phyloP scores from a whole-genome alignment of 2,888 invertebrate genomes.

The Blera fallax region DNA sequence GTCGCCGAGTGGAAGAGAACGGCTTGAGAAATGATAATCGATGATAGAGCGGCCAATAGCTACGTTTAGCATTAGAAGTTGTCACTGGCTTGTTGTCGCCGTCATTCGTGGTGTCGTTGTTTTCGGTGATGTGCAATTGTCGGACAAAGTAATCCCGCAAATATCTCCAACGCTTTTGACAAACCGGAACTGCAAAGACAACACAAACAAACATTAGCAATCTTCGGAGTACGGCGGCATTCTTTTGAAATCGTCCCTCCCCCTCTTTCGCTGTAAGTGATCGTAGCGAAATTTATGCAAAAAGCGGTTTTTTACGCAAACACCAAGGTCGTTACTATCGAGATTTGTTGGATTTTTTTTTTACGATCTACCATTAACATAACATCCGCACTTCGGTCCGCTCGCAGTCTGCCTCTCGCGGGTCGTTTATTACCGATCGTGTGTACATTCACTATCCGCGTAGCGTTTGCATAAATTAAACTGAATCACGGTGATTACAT shows the following conservation, averaged over 20 bases:
- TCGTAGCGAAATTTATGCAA: slow-evolving; percentile 69
- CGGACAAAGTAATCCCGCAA: slow-evolving; percentile 74
- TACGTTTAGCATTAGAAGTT: slow-evolving; percentile 35
- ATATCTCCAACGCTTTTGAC: slow-evolving; percentile 74
- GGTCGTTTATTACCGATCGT: slow-evolving; percentile 55
- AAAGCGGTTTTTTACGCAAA: slow-evolving; percentile 70
- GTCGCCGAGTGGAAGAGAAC: slow-evolving; percentile 58
- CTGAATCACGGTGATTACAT: slow-evolving; percentile 57
- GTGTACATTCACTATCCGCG: slow-evolving; percentile 69
- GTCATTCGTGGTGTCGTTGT: slow-evolving; percentile 18
- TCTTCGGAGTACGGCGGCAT: slow-evolving; percentile 20
- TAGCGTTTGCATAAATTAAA: slow-evolving; percentile 69
- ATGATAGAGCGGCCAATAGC: slow-evolving; percentile 63
- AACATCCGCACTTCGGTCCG: slow-evolving; percentile 70
- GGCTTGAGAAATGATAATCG: slow-evolving; percentile 61
- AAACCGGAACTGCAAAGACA: slow-evolving; percentile 73
- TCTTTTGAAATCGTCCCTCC: slow-evolving; percentile 52
- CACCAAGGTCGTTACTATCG: slow-evolving; percentile 66
- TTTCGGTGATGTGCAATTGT: slow-evolving; percentile 72
- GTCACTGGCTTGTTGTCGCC: slow-evolving; percentile 14
- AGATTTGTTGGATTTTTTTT: slow-evolving; percentile 38
- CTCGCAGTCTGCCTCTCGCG: slow-evolving; percentile 37
- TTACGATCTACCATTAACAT: slow-evolving; percentile 65
- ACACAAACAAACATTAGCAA: slow-evolving; percentile 48
- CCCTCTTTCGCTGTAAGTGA: slow-evolving; percentile 47